phyloP scores from a whole-genome alignment of 2,797 vertebrate genomes.

The Gallirallus australis region DNA sequence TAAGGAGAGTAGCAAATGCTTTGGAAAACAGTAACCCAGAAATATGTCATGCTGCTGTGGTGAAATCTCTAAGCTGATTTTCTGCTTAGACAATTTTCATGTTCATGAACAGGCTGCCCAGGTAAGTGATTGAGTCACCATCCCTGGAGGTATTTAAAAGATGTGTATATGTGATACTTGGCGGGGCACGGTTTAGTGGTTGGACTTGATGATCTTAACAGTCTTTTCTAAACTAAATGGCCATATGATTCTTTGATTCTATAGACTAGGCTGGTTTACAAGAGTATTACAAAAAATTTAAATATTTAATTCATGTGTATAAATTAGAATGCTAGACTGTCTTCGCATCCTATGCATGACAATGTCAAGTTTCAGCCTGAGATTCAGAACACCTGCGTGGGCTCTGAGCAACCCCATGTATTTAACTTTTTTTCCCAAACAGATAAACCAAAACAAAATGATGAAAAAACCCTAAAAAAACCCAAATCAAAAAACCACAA shows the following conservation, averaged over 20 bases:
- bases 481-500: too few relatives aligned
- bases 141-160: too few relatives aligned
- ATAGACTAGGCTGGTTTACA: background rate
- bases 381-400: background rate
- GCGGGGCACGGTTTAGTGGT: too few relatives aligned
- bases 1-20: background rate
- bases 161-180: too few relatives aligned
- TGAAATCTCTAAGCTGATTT: background rate
- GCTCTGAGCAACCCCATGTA: background rate
- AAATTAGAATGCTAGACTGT: background rate
- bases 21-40: background rate
- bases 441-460: too few relatives aligned
- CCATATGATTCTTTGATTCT: too few relatives aligned
- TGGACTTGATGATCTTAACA: too few relatives aligned
- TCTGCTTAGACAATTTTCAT: background rate
- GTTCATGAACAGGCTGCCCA: background rate
- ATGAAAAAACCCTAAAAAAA: too few relatives aligned
- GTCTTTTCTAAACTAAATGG: too few relatives aligned
- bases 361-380: background rate
- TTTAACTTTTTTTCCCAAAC: background rate
- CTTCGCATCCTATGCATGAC: background rate
- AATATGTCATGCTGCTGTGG: fast-evolving
- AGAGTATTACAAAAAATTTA: background rate
- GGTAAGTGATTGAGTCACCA: too few relatives aligned
- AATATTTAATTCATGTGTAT: background rate